phyloP scores from a whole-genome alignment of 2,797 vertebrate genomes.

The Coilia nasus region DNA sequence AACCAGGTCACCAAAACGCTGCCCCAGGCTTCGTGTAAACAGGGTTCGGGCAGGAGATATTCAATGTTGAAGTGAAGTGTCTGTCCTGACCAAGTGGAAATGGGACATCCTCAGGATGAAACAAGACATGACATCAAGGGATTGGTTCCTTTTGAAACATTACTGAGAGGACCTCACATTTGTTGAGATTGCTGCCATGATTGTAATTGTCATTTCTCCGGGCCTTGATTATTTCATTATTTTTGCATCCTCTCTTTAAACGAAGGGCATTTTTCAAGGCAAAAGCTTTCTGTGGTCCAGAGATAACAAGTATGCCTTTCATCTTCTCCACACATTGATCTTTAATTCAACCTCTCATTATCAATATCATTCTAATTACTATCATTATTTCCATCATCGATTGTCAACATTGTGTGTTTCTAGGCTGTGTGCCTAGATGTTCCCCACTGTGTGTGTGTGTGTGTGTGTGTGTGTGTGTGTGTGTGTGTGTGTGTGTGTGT shows the following conservation, averaged over 20 bases:
- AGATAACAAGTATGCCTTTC: neutral
- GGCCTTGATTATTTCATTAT: neutral
- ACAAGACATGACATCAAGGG: neutral
- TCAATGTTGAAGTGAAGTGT: neutral
- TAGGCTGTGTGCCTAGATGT: neutral
- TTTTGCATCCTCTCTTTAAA: neutral
- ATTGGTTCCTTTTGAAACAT: neutral
- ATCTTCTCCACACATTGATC: slow-evolving; percentile 6
- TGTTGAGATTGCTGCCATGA: slow-evolving; percentile 12
- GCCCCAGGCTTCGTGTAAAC: neutral
- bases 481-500: neutral
- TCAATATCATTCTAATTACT: slow-evolving; percentile 20
- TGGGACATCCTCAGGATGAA: neutral
- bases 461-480: neutral
- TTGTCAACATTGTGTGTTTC: neutral
- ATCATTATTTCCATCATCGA: slow-evolving; percentile 5
- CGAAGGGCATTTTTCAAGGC: neutral
- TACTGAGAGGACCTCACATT: neutral
- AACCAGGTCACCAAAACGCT: neutral
- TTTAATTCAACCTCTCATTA: slow-evolving; percentile 8
- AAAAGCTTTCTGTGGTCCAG: neutral
- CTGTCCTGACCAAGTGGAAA: neutral
- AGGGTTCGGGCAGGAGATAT: neutral
- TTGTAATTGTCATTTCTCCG: neutral
- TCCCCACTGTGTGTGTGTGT: neutral